Evolutionary conservation across 2,888 invertebrate genomes (phyloP), one percentile per base, ranked within the genome.

Genomic region (Dichetophora obliterata): DNA sequence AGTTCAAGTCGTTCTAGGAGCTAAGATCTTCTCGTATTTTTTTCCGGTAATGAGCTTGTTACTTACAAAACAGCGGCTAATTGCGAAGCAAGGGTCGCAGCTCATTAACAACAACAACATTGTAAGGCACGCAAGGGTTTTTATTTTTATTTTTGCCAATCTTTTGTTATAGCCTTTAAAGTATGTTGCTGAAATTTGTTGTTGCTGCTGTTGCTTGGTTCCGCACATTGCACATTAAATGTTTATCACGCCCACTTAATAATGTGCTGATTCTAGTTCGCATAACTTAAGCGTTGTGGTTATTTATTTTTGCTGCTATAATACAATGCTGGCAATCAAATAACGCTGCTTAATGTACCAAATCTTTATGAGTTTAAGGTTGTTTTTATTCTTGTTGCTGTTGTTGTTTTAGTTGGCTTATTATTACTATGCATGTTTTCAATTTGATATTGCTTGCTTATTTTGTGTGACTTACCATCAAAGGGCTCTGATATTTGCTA

Each of bases 171-270:
- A 43, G 43, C 3, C 14, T 43, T 43, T 11, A 31, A 43, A 14
- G 43, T 43, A 11, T 43, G 43, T 43, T 43, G 54, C n/a, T 54
- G 14, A 19, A 24, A 66, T 43, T 75, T 61, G 61, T 31, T 68
- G 52, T 75, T 79, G 52, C 75, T 79, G 74, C 63, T 75, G 77
- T 76, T 75, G 72, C 75, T 65, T 68, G 75, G 79, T 78, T 81
- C 80, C 78, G 81, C 80, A 78, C 80, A 77, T 80, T 80, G 81
- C 79, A 81, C 80, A 79, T 81, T 80, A 80, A 81, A 79, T 81
- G 77, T 78, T 77, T 77, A 80, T 79, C 78, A 80, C 81, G 81
- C 81, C 81, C 81, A 81, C 81, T 81, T 81, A 81, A 81, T 81
- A 75, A 79, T 80, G 81, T 80, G 80, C 79, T 80, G 80, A 79